Base-by-base conservation (phyloP, 2,113 vertebrate species). In the Gopherus flavomarginatus region DNA sequence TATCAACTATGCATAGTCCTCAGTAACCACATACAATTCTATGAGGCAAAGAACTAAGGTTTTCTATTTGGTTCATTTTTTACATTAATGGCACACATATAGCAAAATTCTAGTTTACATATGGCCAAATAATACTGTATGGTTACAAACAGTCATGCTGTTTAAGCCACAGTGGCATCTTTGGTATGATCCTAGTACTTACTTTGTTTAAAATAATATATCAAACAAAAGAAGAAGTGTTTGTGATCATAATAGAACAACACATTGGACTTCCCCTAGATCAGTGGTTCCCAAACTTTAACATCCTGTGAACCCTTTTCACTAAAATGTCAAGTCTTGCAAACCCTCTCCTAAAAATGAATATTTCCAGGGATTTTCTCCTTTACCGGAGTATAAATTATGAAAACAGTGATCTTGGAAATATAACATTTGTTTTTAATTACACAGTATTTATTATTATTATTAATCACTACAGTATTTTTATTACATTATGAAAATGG, bases 31-130 rank as follows among this genome's bases (percentile, higher is more conserved):
- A 29, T 27, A 3, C 2, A 1, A 72, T 85, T 75, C 86, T 87
- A 6, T 44, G 11, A 13, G 26, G 42, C 17, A 80, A 91, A 94
- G 13, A 31, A 65, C 35, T 75, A 57, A 21, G 8, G 53, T 38
- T 87, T 86, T 90, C 49, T 81, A 72, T 72, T 47, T 21, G 49
- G 22, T 78, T 83, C 5, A 8, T 92, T 95, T 80, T 85, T 92
- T 44, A 21, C 82, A 89, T 94, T 9, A 89, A 49, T 1, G 2
- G 54, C 86, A 26, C 44, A 65, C 2, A 59, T 52, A 59, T 54
- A 77, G 72, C 27, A 88, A 29, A 3, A 54, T 35, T 14, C n/a
- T 7, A 85, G 1, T 42, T 82, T 24, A 82, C 5, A 53, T 0
- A 5, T 35, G 69, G n/a, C 54, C 57, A 80, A 44, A 10, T n/a